Base-by-base conservation (phyloP, 2,888 invertebrate species). In the Rhagonycha fulva region DNA sequence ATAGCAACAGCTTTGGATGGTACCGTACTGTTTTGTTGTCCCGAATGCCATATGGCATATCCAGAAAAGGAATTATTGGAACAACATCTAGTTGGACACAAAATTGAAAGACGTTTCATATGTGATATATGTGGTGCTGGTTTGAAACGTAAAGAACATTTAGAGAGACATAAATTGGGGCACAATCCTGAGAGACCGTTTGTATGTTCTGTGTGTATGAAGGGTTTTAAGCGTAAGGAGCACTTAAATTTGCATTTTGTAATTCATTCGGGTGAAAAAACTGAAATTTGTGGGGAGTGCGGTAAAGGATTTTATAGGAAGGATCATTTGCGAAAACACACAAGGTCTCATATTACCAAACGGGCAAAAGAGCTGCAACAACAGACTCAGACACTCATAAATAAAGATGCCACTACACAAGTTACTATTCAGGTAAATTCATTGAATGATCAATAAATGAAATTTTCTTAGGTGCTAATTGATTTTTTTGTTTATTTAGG, bases 251-350 rank as follows among this genome's bases (percentile, higher is more conserved):
- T 95, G 79, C 95, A 95, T 88, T 93, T 93, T 82, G 94, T 95
- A 82, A 95, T 95, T 86, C 95, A 95, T 88, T 94, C 94, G 73
- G 95, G 95, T 47, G 93, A 94, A 86, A 95, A 95, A 88, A 94
- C 94, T 5, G 94, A 95, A 86, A 92, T 94, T 79, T 95, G 94
- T 85, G 90, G 89, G 47, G 93, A 94, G 85, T 95, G 94, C 83
- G 94, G 94, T 63, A 94, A 94, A 87, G 94, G 94, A 47, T 94
- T 94, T 86, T 94, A 94, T 85, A 90, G 94, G 72, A 95, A 94
- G 84, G 95, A 95, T 85, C 95, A 95, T 87, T 87, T 95, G 70
- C 90, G 94, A 83, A 95, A 95, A 85, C 95, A 95, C 87, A 92
- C 94, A 19, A 91, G 94, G 69, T 94, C 94, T 78, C 95, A 95